Evolutionary conservation across 1,140 invertebrate species (phyloP).

Genomic region (Littorina saxatilis): DNA sequence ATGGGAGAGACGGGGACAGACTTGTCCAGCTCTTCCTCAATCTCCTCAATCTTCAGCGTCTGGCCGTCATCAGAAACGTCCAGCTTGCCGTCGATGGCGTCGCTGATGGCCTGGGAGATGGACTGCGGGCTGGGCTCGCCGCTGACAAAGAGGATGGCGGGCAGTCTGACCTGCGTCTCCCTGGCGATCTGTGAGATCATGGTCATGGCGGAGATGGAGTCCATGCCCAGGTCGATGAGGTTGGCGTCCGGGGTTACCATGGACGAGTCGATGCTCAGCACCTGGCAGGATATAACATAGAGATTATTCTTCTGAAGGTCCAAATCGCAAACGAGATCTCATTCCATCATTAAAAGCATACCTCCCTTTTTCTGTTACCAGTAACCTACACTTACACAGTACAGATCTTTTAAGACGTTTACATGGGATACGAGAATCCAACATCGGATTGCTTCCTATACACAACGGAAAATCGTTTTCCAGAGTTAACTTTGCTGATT

Average conservation of each 20-base stretch:
- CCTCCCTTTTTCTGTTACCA: no score
- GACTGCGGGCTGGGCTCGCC: constrained; percentile 30
- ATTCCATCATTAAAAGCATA: no score
- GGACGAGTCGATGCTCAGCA: constrained; percentile 37
- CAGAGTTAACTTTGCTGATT: no score
- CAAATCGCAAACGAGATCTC: no score
- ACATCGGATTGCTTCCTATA: no score
- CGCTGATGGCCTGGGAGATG: constrained; percentile 37
- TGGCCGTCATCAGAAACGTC: constrained; percentile 16
- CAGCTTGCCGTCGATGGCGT: constrained; percentile 30
- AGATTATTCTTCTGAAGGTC: no score
- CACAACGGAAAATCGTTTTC: no score
- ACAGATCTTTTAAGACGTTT: no score
- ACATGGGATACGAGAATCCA: no score
- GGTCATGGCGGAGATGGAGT: constrained; percentile 52
- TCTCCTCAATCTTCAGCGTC: constrained; percentile 30
- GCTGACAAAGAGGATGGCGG: constrained; percentile 39
- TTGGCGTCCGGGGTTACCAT: constrained; percentile 33
- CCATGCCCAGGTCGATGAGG: constrained; percentile 50
- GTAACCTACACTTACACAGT: no score
- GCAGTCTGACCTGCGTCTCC: constrained; percentile 33
- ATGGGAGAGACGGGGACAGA: constrained; percentile 21
- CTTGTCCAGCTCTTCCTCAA: background rate
- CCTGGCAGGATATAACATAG: no score
- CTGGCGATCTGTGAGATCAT: constrained; percentile 46